Conservation (phyloP, 1,140 invertebrate species). For the Drosophila littoralis region DNA sequence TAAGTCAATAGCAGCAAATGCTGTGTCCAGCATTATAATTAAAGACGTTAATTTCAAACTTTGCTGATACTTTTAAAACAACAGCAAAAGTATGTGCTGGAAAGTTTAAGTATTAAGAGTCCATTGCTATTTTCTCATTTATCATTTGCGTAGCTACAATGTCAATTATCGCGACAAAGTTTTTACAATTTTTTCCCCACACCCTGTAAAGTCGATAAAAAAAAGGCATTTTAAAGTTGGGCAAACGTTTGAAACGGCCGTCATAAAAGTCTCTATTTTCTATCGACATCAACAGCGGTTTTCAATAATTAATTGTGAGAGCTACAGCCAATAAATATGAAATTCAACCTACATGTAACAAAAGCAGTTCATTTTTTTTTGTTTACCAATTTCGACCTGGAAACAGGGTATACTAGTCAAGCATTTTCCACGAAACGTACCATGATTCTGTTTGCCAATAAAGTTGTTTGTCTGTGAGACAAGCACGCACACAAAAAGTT, state of each 20-base stretch:
- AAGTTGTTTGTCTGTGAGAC: neutral
- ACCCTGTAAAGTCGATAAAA: neutral
- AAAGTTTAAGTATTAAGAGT: conserved; percentile 7
- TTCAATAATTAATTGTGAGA: no score
- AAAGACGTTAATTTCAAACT: conserved; percentile 51
- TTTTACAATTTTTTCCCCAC: conserved; percentile 10
- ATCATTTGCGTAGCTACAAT: conserved; percentile 20
- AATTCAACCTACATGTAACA: no score
- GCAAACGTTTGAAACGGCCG: no score
- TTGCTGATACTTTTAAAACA: conserved; percentile 33
- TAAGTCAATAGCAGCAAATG: conserved; percentile 1
- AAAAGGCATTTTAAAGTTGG: neutral
- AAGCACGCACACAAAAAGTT: neutral
- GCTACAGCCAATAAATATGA: no score
- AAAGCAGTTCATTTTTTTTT: no score
- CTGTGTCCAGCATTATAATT: conserved; percentile 43
- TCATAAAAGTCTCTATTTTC: no score
- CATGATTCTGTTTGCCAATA: conserved; percentile 3
- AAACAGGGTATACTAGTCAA: neutral
- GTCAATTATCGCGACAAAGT: conserved; percentile 32
- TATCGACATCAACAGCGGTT: no score
- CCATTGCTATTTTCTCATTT: conserved; percentile 8
- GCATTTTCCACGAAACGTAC: no score
- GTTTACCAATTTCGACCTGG: neutral
- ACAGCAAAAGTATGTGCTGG: conserved; percentile 1